phyloP scores from a whole-genome alignment of 2,797 vertebrate genomes.

The Heliangelus exortis region DNA sequence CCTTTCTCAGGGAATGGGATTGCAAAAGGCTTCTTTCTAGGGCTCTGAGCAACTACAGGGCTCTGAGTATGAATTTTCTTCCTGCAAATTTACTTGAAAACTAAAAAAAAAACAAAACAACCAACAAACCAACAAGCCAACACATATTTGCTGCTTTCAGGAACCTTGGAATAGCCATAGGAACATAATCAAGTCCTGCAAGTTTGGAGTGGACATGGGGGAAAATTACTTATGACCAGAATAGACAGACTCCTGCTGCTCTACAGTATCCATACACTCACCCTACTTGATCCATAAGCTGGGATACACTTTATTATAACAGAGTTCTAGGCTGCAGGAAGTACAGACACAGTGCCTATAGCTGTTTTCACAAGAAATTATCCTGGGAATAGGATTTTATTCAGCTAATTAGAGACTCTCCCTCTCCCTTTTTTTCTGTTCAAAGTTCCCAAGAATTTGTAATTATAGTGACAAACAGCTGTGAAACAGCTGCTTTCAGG shows the following conservation, averaged over 20 bases:
- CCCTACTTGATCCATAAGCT: background rate
- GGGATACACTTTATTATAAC: background rate
- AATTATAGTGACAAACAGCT: background rate
- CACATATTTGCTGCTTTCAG: background rate
- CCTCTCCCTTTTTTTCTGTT: background rate
- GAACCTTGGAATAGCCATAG: background rate
- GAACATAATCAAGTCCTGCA: background rate
- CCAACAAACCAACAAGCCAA: no score
- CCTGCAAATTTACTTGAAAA: background rate
- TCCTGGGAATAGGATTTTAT: background rate
- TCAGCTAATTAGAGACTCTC: background rate
- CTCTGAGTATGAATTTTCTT: background rate
- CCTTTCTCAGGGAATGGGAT: background rate
- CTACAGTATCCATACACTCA: background rate
- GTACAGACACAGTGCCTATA: background rate
- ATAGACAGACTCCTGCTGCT: background rate
- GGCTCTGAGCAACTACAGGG: background rate
- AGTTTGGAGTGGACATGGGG: background rate
- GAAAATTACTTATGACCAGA: background rate
- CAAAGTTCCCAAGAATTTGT: background rate
- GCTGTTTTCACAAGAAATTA: background rate
- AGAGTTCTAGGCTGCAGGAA: background rate
- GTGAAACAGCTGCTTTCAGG: conserved; percentile 9
- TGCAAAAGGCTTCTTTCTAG: background rate
- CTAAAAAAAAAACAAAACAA: background rate